phyloP scores from a whole-genome alignment of 2,113 vertebrate genomes.

The Poecilia latipinna region DNA sequence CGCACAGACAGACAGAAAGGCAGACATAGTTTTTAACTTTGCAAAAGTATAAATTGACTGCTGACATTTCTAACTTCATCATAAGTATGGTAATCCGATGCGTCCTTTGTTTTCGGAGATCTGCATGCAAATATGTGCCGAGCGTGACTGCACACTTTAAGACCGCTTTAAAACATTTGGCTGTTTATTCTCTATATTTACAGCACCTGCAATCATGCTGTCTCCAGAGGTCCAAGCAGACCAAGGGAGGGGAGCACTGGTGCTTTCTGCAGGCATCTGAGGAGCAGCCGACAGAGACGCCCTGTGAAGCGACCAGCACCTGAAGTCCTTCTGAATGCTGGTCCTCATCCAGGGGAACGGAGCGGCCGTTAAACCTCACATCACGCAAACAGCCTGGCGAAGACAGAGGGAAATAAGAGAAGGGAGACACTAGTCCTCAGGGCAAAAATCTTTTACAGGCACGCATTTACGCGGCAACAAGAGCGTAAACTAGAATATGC shows the following conservation, averaged over 20 bases:
- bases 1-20: background rate
- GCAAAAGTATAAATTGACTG: background rate
- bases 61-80: conserved; percentile 23
- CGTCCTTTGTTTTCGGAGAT: conserved; percentile 1
- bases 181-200: conserved; percentile 29
- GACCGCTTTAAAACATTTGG: conserved; percentile 1
- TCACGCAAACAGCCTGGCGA: conserved; percentile 87
- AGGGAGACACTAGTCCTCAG: conserved; percentile 21
- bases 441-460: conserved; percentile 55
- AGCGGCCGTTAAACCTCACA: conserved; percentile 83
- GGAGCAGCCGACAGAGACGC: conserved; percentile 82
- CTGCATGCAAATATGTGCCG: conserved; percentile 1
- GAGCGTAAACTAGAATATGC: conserved; percentile 28
- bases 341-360: conserved; percentile 80
- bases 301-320: conserved; percentile 79
- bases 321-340: conserved; percentile 77
- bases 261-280: conserved; percentile 87
- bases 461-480: conserved; percentile 43
- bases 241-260: conserved; percentile 83
- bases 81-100: conserved; percentile 1
- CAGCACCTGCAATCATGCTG: conserved; percentile 88
- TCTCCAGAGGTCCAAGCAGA: conserved; percentile 90
- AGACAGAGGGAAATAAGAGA: background rate
- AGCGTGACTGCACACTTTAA: conserved; percentile 21
- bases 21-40: background rate